Conservation (phyloP, 2,888 invertebrate species). For the Petrolisthes manimaculis region DNA sequence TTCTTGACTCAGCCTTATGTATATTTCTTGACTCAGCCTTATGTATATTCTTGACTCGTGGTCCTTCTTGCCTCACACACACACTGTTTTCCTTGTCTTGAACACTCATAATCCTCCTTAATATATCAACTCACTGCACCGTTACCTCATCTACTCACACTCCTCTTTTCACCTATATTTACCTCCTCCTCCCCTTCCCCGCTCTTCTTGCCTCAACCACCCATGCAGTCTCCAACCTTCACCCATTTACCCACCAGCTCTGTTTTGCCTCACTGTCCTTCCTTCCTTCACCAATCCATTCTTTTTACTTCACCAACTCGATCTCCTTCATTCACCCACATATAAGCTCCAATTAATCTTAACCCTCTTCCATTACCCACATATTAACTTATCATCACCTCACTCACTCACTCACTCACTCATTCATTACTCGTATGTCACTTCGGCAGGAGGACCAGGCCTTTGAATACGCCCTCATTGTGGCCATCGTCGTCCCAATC, state of each 20-base stretch:
- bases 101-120: background rate
- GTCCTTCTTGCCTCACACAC: background rate
- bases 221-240: background rate
- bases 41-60: background rate
- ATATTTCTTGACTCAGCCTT: background rate
- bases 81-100: background rate
- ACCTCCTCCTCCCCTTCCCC: background rate
- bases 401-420: no score
- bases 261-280: background rate
- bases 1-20: background rate
- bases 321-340: background rate
- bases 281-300: background rate
- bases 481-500: conserved; percentile 68
- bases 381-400: background rate
- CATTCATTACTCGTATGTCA: background rate
- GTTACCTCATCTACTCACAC: background rate
- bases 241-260: no score
- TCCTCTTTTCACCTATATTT: no score
- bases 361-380: background rate
- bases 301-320: background rate
- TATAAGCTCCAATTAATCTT: background rate
- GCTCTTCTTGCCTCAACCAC: background rate
- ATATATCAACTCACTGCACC: background rate
- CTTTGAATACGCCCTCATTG: no score
- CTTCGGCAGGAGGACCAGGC: background rate